Evolutionary conservation across 2,113 vertebrate species (phyloP).

Genomic region (Rhabdomys dilectus): DNA sequence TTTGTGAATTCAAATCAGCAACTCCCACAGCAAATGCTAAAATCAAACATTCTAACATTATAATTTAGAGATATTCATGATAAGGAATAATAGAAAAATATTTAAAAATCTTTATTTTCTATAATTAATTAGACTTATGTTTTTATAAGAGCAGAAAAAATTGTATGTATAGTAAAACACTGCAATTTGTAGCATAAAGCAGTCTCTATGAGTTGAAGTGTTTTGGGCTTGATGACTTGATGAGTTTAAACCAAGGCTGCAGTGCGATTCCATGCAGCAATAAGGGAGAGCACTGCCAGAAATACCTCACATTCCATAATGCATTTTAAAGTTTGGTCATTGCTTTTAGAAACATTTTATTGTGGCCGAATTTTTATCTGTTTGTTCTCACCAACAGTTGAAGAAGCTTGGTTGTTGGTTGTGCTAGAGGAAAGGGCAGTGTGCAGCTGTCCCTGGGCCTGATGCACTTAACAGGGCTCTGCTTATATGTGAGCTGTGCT

Average conservation of each 20-base stretch:
- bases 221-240: not conserved
- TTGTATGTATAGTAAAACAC: not conserved
- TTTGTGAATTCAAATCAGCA: not conserved
- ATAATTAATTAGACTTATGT: not conserved
- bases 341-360: not conserved
- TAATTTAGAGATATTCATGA: not conserved
- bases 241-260: not conserved
- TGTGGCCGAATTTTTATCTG: not conserved
- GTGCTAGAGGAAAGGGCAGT: not conserved
- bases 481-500: not conserved
- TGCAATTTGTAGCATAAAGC: not conserved
- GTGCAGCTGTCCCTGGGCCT: not conserved
- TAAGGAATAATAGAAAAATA: not conserved
- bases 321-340: not conserved
- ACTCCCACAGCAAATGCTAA: not conserved
- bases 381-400: not conserved
- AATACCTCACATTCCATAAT: not conserved
- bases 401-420: not conserved
- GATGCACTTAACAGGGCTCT: conserved; percentile 42
- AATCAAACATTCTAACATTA: not conserved
- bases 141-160: not conserved
- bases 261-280: not conserved
- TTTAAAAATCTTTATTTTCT: not conserved
- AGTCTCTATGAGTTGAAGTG: not conserved
- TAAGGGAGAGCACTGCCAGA: not conserved